Evolutionary conservation across 1,140 invertebrate genomes (phyloP), one percentile per base, ranked within the genome.

Genomic region (Hylyphantes graminicola): DNA sequence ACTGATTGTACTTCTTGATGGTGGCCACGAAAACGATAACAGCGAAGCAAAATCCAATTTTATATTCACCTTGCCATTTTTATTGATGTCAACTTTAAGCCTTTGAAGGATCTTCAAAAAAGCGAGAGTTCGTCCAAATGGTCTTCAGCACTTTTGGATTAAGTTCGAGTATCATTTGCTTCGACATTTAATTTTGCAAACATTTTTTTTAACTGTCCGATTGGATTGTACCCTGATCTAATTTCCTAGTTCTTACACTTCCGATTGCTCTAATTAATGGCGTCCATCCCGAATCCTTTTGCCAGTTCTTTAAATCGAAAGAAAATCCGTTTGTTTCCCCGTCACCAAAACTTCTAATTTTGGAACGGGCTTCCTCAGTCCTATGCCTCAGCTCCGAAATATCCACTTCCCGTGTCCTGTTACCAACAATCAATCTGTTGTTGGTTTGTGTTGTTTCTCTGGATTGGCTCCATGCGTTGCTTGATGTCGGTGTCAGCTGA

Each of bases 401-500:
- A 10, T 53, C n/a, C n/a, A 10, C 50, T 15, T 50, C 35, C 0
- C 35, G 17, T n/a, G 79, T 81, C n/a, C 68, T 35, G 15, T 81
- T 81, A 7, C 79, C 79, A 4, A 81, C 59, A 10, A 81, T 81
- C 17, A 81, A 53, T 64, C 54, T 73, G 21, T 81, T 73, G 0
- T n/a, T n/a, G 50, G n/a, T n/a, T 8, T 7, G 11, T 61, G 13
- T 35, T 19, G 55, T 63, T 76, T 63, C 19, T 35, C 53, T 48
- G 9, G 13, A 12, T 13, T 8, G 53, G 50, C n/a, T 48, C n/a
- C n/a, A 21, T 17, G 9, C 35, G 13, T 54, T 54, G 48, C 48
- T 63, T 64, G 50, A 15, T 15, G 5, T 21, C 0, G 15, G 2
- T 76, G 21, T 55, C 21, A n/a, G 5, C n/a, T 59, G 12, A 11